Base-by-base conservation (phyloP, 2,888 invertebrate species). In the Diplazon laetatorius region DNA sequence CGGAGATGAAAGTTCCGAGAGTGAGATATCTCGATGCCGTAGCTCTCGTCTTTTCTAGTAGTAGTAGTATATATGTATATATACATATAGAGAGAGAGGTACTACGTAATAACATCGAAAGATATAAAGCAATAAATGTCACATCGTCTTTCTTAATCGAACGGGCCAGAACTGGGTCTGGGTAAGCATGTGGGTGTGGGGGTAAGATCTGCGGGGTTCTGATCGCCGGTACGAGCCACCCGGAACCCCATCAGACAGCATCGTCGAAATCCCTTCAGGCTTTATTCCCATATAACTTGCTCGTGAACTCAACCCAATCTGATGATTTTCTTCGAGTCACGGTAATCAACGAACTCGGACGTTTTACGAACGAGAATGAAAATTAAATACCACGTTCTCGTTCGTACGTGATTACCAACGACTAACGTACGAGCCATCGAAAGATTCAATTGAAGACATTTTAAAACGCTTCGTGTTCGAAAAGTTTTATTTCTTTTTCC, bases 1-100 rank as follows among this genome's bases (percentile, higher is more conserved):
- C 74, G 78, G 74, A 78, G 78, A 78, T 78, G 70, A 78, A 78
- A 78, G 78, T 78, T 75, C 71, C 66, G 48, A 70, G 66, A 66
- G 70, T 62, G 66, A 75, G 74, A 78, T 78, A 78, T 60, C 78
- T 66, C 66, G 60, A 46, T 63, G 37, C 59, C 57, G 30, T 57
- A 59, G 44, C 63, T 55, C 35, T 60, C 48, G 46, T 48, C 20
- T 25, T 14, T 55, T 59, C 18, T 50, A 4, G 12, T 4, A 8
- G 16, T 50, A 4, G 12, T 4, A 8, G 16, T 48, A 14, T 48
- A 18, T 72, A 63, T 35, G n/a, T 57, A 48, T 59, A 66, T 69
- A 63, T 55, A 10, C 16, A 63, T 50, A 37, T 62, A 55, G 16
- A 12, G 37, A 37, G 55, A 55, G 16, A 12, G 37, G 16, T 30